Conservation (phyloP, 1,140 invertebrate species). For the Uloborus diversus region DNA sequence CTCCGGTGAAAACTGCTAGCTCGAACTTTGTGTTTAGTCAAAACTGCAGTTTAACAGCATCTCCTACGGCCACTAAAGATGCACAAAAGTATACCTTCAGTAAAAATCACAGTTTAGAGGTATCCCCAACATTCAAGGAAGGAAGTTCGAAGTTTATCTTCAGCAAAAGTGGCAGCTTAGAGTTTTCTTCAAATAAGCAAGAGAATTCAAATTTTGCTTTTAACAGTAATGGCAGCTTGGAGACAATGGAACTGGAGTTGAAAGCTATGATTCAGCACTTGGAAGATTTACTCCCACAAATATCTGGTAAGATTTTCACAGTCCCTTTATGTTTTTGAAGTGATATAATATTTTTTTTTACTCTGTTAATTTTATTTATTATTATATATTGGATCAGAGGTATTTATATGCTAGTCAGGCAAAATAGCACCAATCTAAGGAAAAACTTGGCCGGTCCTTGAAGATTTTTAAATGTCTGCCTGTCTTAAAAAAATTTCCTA, state of each 20-base stretch:
- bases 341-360: background rate
- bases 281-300: constrained; percentile 30
- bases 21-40: no score
- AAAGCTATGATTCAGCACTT: constrained; percentile 34
- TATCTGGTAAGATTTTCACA: constrained; percentile 14
- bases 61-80: no score
- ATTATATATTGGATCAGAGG: no score
- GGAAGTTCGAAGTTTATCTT: no score
- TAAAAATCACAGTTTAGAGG: no score
- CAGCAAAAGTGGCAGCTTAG: no score
- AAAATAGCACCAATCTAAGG: background rate
- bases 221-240: constrained; percentile 13
- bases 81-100: no score
- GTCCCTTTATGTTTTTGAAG: no score
- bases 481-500: background rate
- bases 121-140: no score
- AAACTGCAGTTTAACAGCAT: no score
- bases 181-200: no score
- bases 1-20: no score
- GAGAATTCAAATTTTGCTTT: constrained; percentile 20
- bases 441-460: background rate
- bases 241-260: constrained; percentile 26
- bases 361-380: background rate
- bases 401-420: background rate
- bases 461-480: background rate